Evolutionary conservation across 64 coral and sea anemone genomes (phyloP).

Genomic region (Anthopleura sola): DNA sequence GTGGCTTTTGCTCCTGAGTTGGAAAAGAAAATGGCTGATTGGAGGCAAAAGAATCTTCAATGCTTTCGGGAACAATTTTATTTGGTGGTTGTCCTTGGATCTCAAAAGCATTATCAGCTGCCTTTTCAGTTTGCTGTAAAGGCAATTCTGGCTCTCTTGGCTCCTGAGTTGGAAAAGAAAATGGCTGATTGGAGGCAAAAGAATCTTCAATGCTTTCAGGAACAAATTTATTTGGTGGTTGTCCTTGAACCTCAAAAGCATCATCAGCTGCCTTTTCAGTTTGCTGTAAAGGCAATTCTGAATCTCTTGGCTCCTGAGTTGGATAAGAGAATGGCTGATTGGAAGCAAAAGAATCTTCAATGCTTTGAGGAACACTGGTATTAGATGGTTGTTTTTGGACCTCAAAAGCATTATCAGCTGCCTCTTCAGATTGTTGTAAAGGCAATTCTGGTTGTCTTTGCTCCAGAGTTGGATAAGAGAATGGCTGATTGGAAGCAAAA

Average conservation of each 20-base stretch:
- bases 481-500: not conserved
- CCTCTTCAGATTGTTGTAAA: not conserved
- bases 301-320: not conserved
- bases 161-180: not conserved
- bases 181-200: not conserved
- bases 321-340: not conserved
- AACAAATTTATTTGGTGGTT: not conserved
- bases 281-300: not conserved
- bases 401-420: not conserved
- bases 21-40: not conserved
- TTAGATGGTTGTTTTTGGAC: not conserved
- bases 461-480: not conserved
- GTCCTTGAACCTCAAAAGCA: not conserved
- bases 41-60: not conserved
- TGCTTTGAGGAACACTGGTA: not conserved
- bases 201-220: not conserved
- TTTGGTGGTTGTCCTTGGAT: too few relatives aligned
- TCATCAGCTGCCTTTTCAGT: not conserved
- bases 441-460: not conserved
- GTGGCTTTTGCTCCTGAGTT: too few relatives aligned
- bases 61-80: not conserved
- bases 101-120: not conserved
- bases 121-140: not conserved
- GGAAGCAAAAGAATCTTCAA: not conserved
- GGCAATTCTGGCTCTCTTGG: not conserved